Conservation (phyloP, 2,888 invertebrate genomes). For the Actias luna region DNA sequence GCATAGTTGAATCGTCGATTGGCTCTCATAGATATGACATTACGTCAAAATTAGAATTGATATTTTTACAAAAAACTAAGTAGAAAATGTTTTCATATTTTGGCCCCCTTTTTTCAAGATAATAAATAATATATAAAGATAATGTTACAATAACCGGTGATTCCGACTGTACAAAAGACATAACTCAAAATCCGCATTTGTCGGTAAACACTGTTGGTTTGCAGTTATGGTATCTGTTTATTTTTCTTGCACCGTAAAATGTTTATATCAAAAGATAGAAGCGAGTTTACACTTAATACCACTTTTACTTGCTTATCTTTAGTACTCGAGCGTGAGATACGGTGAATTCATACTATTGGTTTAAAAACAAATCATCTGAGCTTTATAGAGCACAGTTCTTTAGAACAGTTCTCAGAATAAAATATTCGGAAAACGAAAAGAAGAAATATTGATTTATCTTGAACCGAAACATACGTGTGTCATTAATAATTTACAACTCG, state of each 20-base stretch:
- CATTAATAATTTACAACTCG: too few relatives aligned
- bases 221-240: constrained; percentile 5
- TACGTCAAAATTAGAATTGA: neutral
- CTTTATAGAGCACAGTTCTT: too few relatives aligned
- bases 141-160: neutral
- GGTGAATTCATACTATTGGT: neutral
- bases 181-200: constrained; percentile 2
- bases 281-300: neutral
- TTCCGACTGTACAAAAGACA: constrained; percentile 2
- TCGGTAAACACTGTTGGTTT: constrained; percentile 1
- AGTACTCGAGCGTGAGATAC: neutral
- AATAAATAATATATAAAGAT: too few relatives aligned
- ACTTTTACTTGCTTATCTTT: neutral
- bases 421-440: too few relatives aligned
- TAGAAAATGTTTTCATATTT: neutral
- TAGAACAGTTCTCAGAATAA: too few relatives aligned
- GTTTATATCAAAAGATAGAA: neutral
- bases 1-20: too few relatives aligned
- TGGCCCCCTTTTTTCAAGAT: too few relatives aligned
- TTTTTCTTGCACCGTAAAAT: neutral
- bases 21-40: too few relatives aligned
- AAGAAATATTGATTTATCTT: too few relatives aligned
- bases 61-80: neutral
- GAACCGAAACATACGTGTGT: too few relatives aligned
- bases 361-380: too few relatives aligned